Percentiles rank a stretch among this genome's conserved stretches.
phyloP scores from a whole-genome alignment of 1,140 invertebrate species.

The Mesaphorura yosii region DNA sequence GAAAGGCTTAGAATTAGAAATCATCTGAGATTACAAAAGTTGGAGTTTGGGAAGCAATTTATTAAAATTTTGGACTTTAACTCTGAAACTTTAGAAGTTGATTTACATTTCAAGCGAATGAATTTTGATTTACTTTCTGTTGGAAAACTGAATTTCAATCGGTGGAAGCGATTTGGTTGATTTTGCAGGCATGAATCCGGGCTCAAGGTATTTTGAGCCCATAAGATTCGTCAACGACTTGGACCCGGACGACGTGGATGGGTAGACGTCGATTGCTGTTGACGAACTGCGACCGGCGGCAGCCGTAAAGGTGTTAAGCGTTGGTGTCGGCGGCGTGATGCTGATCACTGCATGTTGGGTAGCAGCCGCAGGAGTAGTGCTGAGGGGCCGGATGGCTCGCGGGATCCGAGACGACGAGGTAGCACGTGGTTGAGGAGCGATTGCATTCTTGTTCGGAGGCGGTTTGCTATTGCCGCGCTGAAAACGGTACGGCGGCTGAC shows the following conservation, averaged over 20 bases:
- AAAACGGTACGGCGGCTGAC: too few species aligned
- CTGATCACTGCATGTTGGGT: neutral
- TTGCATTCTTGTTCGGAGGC: too few species aligned
- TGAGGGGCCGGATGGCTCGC: too few species aligned
- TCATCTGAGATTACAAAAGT: neutral
- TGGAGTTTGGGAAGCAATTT: neutral
- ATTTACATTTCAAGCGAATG: neutral
- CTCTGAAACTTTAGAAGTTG: neutral
- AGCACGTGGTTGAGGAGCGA: too few species aligned
- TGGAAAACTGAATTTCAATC: slow-evolving; percentile 17
- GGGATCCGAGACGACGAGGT: too few species aligned
- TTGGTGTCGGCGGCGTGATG: neutral
- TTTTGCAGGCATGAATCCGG: slow-evolving; percentile 17
- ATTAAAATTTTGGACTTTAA: neutral
- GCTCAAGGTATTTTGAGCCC: slow-evolving; percentile 19
- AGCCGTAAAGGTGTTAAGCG: neutral
- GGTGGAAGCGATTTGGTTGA: slow-evolving; percentile 18
- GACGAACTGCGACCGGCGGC: neutral
- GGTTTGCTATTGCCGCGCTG: too few species aligned
- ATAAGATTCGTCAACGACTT: neutral
- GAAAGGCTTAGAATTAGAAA: neutral
- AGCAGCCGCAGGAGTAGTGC: too few species aligned
- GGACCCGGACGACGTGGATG: neutral
- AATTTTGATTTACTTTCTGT: slow-evolving; percentile 14
- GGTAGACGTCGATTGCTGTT: neutral